Conservation (phyloP, 2,888 invertebrate species). For the Tinea trinotella region DNA sequence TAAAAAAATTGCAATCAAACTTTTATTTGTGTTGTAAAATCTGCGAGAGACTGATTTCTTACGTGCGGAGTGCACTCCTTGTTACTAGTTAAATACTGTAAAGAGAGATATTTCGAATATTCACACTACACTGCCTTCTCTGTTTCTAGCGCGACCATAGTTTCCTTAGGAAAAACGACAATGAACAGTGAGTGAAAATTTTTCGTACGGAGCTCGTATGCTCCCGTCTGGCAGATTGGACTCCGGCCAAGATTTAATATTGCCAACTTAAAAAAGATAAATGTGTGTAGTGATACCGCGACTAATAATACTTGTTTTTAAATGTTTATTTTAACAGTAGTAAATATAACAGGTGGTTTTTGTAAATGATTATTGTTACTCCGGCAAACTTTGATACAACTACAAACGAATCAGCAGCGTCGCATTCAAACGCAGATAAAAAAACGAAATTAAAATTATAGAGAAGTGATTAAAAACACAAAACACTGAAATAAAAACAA, state of each 20-base stretch:
- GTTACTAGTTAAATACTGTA: background rate
- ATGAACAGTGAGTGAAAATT: too few relatives aligned
- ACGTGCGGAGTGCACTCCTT: slow-evolving; percentile 13
- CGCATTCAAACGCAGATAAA: background rate
- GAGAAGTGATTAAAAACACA: background rate
- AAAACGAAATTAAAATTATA: background rate
- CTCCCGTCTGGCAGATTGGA: slow-evolving; percentile 25
- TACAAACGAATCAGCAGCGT: too few relatives aligned
- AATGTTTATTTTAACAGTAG: background rate
- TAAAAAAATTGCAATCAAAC: too few relatives aligned
- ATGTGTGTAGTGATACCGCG: slow-evolving; percentile 6
- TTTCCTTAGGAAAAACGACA: background rate
- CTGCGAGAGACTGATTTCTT: background rate
- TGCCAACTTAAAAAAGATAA: slow-evolving; percentile 19
- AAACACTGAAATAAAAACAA: background rate
- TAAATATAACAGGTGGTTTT: slow-evolving; percentile 1
- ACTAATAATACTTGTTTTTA: slow-evolving; percentile 12
- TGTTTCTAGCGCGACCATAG: background rate
- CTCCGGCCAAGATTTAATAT: slow-evolving; percentile 26
- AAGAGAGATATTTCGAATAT: background rate
- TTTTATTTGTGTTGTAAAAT: background rate
- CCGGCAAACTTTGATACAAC: background rate
- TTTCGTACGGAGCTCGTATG: background rate
- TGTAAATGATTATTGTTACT: background rate
- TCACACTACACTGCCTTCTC: background rate